Percentiles rank a stretch among this genome's conserved stretches.
These are phyloP conservation scores for Tragelaphus strepsiceros DNA, from an alignment of 2,113 vertebrate species.

Conservation along the genomic window DNA sequence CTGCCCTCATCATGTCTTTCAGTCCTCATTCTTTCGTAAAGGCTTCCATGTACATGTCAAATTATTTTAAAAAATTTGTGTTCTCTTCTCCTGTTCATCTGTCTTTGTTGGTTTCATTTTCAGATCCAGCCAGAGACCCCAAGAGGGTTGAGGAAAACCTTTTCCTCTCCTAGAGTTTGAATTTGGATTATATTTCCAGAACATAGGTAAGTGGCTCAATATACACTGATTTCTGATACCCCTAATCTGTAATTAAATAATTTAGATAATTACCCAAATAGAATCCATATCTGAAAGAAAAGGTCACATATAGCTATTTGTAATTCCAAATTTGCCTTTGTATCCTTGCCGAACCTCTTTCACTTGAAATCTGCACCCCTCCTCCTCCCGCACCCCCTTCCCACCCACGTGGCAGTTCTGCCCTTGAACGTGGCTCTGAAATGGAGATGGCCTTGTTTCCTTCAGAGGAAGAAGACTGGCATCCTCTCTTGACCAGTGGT, in stretches of 20 bases:
- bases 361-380: background rate
- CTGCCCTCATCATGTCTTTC: background rate
- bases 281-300: background rate
- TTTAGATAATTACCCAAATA: background rate
- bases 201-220: background rate
- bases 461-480: background rate
- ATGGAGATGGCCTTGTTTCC: background rate
- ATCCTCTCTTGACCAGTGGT: background rate
- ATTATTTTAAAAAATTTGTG: background rate
- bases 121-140: background rate
- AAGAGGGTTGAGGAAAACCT: background rate
- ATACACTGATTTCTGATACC: background rate
- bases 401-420: background rate
- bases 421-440: background rate
- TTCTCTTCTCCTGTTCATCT: background rate
- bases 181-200: background rate
- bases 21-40: background rate
- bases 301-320: background rate
- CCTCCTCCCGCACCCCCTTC: no score
- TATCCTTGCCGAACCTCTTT: background rate
- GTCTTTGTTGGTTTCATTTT: background rate
- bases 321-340: background rate
- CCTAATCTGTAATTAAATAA: background rate
- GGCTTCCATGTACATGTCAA: background rate
- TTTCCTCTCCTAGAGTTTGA: background rate